Evolutionary conservation across 92 coral and sea anemone genomes (phyloP).

Genomic region (Paramuricea clavata): DNA sequence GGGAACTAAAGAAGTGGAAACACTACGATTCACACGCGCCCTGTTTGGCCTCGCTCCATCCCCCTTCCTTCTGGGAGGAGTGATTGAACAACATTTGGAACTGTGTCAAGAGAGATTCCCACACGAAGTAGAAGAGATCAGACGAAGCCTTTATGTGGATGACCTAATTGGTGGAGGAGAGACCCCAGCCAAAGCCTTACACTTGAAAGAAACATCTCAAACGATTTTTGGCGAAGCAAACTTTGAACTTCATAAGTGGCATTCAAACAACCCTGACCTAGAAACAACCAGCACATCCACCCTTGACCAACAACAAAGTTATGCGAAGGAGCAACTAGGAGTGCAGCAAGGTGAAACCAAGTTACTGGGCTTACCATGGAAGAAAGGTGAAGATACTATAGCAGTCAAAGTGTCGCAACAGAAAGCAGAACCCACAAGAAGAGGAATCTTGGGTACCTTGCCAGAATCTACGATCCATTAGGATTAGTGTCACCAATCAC

Average conservation of each 20-base stretch:
- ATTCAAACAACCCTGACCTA: no score
- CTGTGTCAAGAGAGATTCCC: background rate
- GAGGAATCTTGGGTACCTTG: background rate
- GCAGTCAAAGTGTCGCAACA: slow-evolving; percentile 22
- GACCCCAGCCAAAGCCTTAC: slow-evolving; percentile 21
- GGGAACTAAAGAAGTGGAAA: background rate
- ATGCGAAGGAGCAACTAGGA: slow-evolving; percentile 14
- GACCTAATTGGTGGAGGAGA: slow-evolving; percentile 1
- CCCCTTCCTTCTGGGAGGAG: slow-evolving; percentile 1
- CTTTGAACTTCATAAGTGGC: background rate
- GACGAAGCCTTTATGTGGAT: background rate
- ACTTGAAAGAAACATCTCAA: background rate
- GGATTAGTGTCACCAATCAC: slow-evolving; percentile 35
- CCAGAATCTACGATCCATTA: slow-evolving; percentile 41
- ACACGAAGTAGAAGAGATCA: background rate
- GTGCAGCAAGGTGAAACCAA: slow-evolving; percentile 58
- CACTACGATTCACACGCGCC: background rate
- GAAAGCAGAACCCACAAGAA: slow-evolving; percentile 38
- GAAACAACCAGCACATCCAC: background rate
- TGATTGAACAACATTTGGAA: slow-evolving; percentile 10
- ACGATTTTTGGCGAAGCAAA: background rate
- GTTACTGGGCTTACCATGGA: slow-evolving; percentile 62
- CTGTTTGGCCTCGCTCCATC: slow-evolving; percentile 16
- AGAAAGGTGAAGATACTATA: slow-evolving; percentile 52
- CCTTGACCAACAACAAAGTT: background rate